Evolutionary conservation across 2,113 vertebrate genomes (phyloP).

Genomic region (Edolisoma coerulescens): DNA sequence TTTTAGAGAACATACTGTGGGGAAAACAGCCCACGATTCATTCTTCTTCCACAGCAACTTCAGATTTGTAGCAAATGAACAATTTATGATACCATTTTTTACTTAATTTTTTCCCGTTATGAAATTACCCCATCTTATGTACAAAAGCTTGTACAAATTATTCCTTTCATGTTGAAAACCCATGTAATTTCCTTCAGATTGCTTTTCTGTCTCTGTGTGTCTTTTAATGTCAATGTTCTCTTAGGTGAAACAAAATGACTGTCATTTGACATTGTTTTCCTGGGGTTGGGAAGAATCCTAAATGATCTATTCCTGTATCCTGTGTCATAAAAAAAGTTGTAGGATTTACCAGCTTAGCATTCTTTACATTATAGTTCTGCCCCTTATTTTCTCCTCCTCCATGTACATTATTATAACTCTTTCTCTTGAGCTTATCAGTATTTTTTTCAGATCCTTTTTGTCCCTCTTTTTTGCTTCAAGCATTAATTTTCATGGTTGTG

Average conservation of each 20-base stretch:
- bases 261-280: background rate
- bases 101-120: background rate
- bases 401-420: background rate
- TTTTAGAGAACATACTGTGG: background rate
- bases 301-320: background rate
- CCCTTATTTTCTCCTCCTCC: background rate
- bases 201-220: background rate
- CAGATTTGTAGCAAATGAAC: background rate
- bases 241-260: background rate
- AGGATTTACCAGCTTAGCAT: background rate
- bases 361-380: background rate
- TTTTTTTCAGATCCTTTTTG: constrained; percentile 36
- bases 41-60: background rate
- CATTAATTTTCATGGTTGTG: constrained; percentile 5
- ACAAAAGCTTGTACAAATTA: background rate
- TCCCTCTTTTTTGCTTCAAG: background rate
- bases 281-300: background rate
- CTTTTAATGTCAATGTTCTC: background rate
- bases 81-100: background rate
- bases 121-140: background rate
- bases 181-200: background rate
- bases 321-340: background rate
- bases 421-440: background rate
- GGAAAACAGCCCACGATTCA: background rate
- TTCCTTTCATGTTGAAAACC: background rate